Evolutionary conservation across 2,888 invertebrate species (phyloP), one percentile per base, ranked within the genome.

Genomic region (Caenorhabditis macrosperma): DNA sequence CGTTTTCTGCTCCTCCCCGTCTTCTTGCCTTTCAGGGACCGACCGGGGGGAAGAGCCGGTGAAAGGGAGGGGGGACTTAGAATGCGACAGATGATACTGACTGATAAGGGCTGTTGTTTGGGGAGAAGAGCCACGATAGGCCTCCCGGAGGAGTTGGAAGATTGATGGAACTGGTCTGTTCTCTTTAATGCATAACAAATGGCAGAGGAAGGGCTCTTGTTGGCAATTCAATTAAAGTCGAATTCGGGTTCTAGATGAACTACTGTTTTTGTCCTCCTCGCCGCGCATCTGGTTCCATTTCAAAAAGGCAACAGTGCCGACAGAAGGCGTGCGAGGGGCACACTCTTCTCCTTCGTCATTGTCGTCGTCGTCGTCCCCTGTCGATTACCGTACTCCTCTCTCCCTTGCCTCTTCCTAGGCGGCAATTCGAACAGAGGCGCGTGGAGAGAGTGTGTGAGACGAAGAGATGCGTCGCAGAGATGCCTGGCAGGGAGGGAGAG

Each of bases 371-470:
- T 69, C 69, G 66, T 71, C 66, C 50, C 52, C 59, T 69, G 66
- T 69, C 69, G 60, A 69, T 69, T 69, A 69, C 69, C 69, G 69
- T 69, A 69, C 30, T 52, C 68, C 68, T 52, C 28, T 22, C 52
- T 48, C 61, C 66, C 22, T 30, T 75, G n/a, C 75, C 69, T 75
- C 74, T 61, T 74, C 67, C 78, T 44, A 63, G 77, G 64, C 77
- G 77, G 69, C 69, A 77, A 71, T 71, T 77, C 69, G 77, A 77
- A 77, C 66, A 78, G 46, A 75, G 57, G 61, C 20, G 12, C 26
- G n/a, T n/a, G 46, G 78, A 74, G 78, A 75, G 68, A 76, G 61
- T 44, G 55, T 28, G 71, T 64, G 81, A 78, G 64, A 68, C 63
- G 59, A 44, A 63, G 72, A 71, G 67, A n/a, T n/a, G n/a, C n/a